Evolutionary conservation across 2,888 invertebrate species (phyloP).

Genomic region (Agrenia bidenticulata): DNA sequence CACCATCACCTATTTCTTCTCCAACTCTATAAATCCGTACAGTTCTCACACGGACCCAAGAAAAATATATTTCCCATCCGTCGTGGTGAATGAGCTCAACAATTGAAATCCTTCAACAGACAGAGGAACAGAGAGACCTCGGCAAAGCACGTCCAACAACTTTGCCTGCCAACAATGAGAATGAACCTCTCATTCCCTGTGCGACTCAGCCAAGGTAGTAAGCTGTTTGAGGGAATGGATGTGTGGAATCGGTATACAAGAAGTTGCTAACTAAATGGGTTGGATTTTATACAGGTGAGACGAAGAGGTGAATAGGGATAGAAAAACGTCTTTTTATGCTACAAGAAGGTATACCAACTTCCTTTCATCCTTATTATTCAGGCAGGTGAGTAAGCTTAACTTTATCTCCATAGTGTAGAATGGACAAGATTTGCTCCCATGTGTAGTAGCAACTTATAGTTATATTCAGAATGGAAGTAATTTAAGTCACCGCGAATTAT

Average conservation of each 20-base stretch:
- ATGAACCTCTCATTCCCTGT: slow-evolving; percentile 6
- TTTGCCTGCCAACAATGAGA: slow-evolving; percentile 18
- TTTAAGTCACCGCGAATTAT: too few species aligned
- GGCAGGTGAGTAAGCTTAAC: slow-evolving; percentile 1
- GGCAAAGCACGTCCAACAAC: slow-evolving; percentile 1
- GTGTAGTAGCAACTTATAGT: background rate
- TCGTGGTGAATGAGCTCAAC: too few species aligned
- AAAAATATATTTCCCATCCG: too few species aligned
- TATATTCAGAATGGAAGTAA: background rate
- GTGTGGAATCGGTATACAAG: background rate
- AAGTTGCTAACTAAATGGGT: slow-evolving; percentile 3
- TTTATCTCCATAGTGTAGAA: background rate
- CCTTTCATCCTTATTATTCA: background rate
- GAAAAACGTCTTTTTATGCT: too few species aligned
- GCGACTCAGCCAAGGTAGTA: background rate
- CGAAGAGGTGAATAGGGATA: background rate
- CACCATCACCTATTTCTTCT: too few species aligned
- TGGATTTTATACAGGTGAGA: slow-evolving; percentile 20
- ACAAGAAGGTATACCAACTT: background rate
- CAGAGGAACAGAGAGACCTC: slow-evolving; percentile 1
- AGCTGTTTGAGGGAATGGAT: background rate
- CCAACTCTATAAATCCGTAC: too few species aligned
- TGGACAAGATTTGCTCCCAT: background rate
- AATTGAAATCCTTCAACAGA: background rate
- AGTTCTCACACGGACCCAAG: too few species aligned